Evolutionary conservation across 2,888 invertebrate genomes (phyloP).

Genomic region (Ischnus inquisitorius): DNA sequence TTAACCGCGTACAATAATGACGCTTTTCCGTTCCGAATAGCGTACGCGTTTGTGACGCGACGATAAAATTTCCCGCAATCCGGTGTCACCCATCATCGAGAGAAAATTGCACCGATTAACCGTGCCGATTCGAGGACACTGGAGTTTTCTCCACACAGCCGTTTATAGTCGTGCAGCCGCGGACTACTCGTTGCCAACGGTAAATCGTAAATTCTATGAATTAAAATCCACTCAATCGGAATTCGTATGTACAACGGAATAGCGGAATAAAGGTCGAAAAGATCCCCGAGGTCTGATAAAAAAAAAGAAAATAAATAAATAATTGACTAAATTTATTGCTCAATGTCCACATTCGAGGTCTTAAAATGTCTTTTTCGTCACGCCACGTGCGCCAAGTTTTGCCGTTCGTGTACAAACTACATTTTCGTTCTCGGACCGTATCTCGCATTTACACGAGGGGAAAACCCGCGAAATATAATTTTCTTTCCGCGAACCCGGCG

Average conservation of each 20-base stretch:
- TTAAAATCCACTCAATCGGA: constrained; percentile 9
- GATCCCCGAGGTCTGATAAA: neutral
- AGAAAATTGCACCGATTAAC: constrained; percentile 62
- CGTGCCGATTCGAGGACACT: constrained; percentile 19
- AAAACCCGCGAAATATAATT: constrained; percentile 36
- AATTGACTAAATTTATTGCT: neutral
- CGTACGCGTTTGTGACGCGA: constrained; percentile 34
- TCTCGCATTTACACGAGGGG: neutral
- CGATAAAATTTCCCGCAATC: constrained; percentile 23
- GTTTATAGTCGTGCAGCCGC: neutral
- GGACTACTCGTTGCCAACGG: neutral
- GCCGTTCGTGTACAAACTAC: neutral
- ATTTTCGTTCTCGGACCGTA: neutral
- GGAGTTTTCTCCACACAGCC: constrained; percentile 7
- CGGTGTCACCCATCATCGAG: constrained; percentile 17
- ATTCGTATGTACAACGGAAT: neutral
- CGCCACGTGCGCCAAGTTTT: neutral
- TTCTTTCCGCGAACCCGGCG: constrained; percentile 30
- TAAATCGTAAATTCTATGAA: neutral
- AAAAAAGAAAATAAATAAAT: constrained; percentile 10
- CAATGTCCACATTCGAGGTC: neutral
- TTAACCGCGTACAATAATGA: constrained; percentile 63
- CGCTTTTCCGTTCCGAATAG: constrained; percentile 74
- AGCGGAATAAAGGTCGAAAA: neutral
- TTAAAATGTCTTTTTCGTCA: neutral